phyloP scores from a whole-genome alignment of 1,140 invertebrate genomes.

The Dinoponera quadriceps region DNA sequence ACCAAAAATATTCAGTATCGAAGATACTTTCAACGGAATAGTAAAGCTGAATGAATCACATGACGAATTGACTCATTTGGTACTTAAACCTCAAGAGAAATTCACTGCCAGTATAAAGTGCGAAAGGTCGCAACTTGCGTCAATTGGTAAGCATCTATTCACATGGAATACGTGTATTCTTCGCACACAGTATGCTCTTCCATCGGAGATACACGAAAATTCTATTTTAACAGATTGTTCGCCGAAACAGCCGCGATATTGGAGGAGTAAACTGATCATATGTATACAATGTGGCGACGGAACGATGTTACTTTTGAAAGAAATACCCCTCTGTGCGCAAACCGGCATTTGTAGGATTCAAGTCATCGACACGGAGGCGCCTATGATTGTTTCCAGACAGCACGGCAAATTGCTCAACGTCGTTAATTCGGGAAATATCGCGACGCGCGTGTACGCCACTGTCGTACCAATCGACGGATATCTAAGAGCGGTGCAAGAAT shows the following conservation, averaged over 20 bases:
- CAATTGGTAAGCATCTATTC: constrained; percentile 11
- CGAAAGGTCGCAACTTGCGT: constrained; percentile 38
- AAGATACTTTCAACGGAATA: constrained; percentile 54
- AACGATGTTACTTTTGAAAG: constrained; percentile 69
- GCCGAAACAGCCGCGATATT: constrained; percentile 17
- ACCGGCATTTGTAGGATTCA: constrained; percentile 78
- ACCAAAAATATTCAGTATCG: constrained; percentile 70
- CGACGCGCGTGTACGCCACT: constrained; percentile 60
- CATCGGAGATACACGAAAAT: constrained; percentile 6
- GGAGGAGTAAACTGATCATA: constrained; percentile 69
- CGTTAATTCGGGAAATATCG: constrained; percentile 75
- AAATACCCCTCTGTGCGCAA: constrained; percentile 75
- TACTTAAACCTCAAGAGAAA: constrained; percentile 55
- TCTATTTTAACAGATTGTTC: constrained; percentile 17
- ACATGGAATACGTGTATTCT: background rate
- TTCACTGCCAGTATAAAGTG: constrained; percentile 55
- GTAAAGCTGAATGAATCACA: background rate
- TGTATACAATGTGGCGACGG: constrained; percentile 64
- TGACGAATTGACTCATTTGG: background rate
- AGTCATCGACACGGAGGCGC: constrained; percentile 74
- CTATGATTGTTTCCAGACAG: constrained; percentile 72
- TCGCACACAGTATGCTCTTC: background rate
- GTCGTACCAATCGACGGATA: constrained; percentile 42
- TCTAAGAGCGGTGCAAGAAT: constrained; percentile 61
- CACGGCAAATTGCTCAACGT: constrained; percentile 75